phyloP scores from a whole-genome alignment of 2,797 vertebrate species.

The Lepilemur ruficaudatus region DNA sequence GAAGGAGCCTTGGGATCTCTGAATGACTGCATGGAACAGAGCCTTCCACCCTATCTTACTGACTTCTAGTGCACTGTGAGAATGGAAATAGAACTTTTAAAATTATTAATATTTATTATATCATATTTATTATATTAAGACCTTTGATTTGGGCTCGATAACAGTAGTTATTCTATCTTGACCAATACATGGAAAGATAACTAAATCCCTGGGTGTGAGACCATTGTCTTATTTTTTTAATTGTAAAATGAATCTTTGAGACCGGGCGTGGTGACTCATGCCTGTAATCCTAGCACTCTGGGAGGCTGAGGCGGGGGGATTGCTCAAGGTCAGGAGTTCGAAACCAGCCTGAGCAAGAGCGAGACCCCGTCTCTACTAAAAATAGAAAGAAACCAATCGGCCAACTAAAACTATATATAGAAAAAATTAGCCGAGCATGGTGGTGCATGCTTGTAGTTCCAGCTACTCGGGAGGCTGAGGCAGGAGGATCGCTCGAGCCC shows the following conservation, averaged over 20 bases:
- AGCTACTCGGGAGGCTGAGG: too few species aligned
- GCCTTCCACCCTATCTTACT: background rate
- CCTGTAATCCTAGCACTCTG: too few species aligned
- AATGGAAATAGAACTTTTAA: background rate
- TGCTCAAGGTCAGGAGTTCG: too few species aligned
- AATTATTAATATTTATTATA: background rate
- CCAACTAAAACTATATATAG: too few species aligned
- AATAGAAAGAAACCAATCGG: too few species aligned
- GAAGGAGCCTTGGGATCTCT: background rate
- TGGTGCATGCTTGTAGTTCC: too few species aligned
- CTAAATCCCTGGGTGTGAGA: background rate
- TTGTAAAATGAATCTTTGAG: background rate
- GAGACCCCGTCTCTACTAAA: too few species aligned
- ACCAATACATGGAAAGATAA: background rate
- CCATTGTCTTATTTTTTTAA: background rate
- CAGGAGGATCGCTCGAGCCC: too few species aligned
- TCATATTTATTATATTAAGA: background rate
- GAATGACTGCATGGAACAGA: background rate
- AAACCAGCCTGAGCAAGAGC: too few species aligned
- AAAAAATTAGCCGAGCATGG: too few species aligned
- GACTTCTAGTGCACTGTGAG: background rate
- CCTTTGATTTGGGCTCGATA: background rate
- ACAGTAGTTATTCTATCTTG: background rate
- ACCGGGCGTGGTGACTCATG: too few species aligned
- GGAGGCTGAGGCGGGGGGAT: too few species aligned